Percentiles rank a stretch among this genome's conserved stretches.
Evolutionary conservation across 2,888 invertebrate genomes (phyloP).

Genomic region (Tenthredo livida): DNA sequence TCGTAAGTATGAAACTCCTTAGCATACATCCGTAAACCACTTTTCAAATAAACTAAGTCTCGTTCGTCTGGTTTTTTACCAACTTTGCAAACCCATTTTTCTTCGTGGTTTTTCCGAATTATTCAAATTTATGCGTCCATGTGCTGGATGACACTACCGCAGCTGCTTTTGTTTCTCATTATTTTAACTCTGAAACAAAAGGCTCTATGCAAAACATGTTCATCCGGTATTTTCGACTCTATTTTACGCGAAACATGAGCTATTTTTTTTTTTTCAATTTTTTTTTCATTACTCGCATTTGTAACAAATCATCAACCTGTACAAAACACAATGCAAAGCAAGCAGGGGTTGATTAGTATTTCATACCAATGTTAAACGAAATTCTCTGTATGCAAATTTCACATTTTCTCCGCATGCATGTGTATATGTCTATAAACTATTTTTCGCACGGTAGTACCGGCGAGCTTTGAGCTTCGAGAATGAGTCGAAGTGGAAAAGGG

Average conservation of each 20-base stretch:
- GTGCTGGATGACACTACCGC: not conserved
- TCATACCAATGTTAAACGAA: not conserved
- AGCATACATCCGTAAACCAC: no score
- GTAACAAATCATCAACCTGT: not conserved
- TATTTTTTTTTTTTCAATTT: not conserved
- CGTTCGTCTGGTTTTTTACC: constrained; percentile 9
- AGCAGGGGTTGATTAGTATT: not conserved
- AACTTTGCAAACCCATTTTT: not conserved
- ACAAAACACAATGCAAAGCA: no score
- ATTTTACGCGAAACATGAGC: constrained; percentile 1
- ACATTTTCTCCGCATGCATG: not conserved
- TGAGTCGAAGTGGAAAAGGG: not conserved
- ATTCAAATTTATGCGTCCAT: not conserved
- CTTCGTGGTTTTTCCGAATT: not conserved
- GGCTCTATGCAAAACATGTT: constrained; percentile 19
- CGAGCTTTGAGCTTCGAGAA: constrained; percentile 9
- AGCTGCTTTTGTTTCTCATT: constrained; percentile 18
- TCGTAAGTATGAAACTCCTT: constrained; percentile 85
- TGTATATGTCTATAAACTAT: not conserved
- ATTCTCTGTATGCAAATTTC: not conserved
- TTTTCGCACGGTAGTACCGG: not conserved
- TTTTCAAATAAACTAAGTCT: not conserved
- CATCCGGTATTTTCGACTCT: constrained; percentile 15
- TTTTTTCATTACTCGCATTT: not conserved
- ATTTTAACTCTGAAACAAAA: constrained; percentile 4